Evolutionary conservation across 2,113 vertebrate genomes (phyloP).

Genomic region (Willisornis vidua): DNA sequence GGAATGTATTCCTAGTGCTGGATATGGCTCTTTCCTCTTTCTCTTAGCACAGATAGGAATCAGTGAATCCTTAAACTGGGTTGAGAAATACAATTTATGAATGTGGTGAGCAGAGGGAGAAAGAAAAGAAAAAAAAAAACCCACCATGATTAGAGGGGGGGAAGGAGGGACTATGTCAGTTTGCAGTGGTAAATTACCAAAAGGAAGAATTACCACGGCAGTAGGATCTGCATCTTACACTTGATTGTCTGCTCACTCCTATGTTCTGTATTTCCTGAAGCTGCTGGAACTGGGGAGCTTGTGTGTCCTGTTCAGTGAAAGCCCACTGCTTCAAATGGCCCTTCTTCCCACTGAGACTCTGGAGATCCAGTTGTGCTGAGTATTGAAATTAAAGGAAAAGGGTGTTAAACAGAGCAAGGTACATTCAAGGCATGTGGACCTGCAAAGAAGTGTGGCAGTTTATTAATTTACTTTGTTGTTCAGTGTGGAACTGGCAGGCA

Average conservation of each 20-base stretch:
- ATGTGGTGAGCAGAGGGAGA: not conserved
- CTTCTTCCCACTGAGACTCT: not conserved
- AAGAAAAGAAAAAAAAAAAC: not conserved
- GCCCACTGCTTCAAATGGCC: not conserved
- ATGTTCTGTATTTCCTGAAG: not conserved
- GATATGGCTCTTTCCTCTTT: not conserved
- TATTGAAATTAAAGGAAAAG: not conserved
- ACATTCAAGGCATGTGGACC: not conserved
- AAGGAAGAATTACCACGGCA: not conserved
- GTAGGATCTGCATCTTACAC: not conserved
- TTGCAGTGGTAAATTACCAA: not conserved
- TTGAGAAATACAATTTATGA: not conserved
- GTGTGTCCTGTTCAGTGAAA: not conserved
- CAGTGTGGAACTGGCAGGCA: not conserved
- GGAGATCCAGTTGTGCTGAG: not conserved
- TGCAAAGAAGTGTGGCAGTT: not conserved
- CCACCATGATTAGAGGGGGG: too few species aligned
- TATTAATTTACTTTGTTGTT: not conserved
- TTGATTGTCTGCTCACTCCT: not conserved
- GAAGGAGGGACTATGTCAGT: not conserved
- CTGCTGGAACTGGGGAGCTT: not conserved
- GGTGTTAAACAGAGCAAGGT: not conserved
- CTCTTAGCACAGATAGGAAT: not conserved
- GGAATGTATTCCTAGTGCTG: not conserved
- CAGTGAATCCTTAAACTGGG: not conserved